Conservation (phyloP, 2,113 vertebrate species). For the Pterocles burchelli region DNA sequence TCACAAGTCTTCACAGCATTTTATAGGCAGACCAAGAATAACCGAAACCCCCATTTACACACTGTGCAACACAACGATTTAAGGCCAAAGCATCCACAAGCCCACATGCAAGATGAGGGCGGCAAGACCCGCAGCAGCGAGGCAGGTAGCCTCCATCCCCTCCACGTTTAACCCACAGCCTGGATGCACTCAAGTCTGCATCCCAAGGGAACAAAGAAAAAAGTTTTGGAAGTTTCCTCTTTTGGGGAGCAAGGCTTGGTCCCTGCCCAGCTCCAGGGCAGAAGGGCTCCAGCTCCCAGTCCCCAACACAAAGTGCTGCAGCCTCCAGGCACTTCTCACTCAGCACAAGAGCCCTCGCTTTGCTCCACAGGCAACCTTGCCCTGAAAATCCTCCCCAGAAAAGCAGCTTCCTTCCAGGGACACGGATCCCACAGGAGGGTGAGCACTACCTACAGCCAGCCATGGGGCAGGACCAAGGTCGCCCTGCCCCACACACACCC, state of each 20-base stretch:
- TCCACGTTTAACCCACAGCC: background rate
- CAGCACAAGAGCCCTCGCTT: background rate
- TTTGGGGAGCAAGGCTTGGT: background rate
- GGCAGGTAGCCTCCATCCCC: background rate
- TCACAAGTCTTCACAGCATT: background rate
- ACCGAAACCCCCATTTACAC: background rate
- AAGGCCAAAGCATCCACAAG: background rate
- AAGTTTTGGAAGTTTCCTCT: background rate
- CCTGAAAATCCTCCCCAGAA: background rate
- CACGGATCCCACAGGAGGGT: rapidly evolving
- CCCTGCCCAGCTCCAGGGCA: rapidly evolving
- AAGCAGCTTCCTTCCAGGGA: background rate
- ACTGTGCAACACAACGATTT: background rate
- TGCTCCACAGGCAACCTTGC: too few relatives aligned
- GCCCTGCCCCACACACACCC: background rate
- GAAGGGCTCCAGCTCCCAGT: background rate
- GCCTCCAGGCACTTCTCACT: background rate
- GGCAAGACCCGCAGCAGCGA: background rate
- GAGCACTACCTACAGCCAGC: background rate
- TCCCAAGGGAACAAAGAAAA: background rate
- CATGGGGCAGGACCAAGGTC: background rate
- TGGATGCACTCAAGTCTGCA: background rate
- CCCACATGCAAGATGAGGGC: rapidly evolving
- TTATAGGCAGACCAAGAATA: background rate
- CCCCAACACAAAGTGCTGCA: background rate